These are phyloP conservation scores for Hydrotaea diabolus DNA, from an alignment of 2,888 invertebrate species.

Conservation along the genomic window DNA sequence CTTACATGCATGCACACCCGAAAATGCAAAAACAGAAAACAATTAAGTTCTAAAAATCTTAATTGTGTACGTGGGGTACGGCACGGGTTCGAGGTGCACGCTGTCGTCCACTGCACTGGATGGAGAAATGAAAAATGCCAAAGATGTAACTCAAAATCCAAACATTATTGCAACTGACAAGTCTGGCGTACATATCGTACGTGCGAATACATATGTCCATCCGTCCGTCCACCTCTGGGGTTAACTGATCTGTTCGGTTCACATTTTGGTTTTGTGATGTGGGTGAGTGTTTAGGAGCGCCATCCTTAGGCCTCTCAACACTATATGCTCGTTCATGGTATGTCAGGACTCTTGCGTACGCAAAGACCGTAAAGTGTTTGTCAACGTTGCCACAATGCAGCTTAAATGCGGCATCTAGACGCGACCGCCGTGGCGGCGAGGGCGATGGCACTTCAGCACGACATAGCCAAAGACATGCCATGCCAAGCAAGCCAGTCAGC, in stretches of 20 bases:
- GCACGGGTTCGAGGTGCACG: constrained; percentile 41
- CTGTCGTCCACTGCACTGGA: constrained; percentile 42
- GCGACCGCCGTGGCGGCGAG: constrained; percentile 50
- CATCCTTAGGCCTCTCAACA: constrained; percentile 45
- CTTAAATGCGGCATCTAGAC: constrained; percentile 61
- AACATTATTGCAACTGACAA: constrained; percentile 66
- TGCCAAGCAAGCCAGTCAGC: no score
- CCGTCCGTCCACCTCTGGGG: constrained; percentile 15
- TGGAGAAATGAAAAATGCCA: constrained; percentile 43
- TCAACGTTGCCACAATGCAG: constrained; percentile 68
- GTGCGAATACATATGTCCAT: constrained; percentile 32
- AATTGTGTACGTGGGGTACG: constrained; percentile 53
- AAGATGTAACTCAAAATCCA: constrained; percentile 59
- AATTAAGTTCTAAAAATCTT: constrained; percentile 64
- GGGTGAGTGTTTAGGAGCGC: constrained; percentile 47
- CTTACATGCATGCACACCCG: background rate
- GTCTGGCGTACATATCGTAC: background rate
- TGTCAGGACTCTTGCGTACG: constrained; percentile 53
- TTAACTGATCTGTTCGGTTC: background rate
- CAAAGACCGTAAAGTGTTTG: constrained; percentile 73
- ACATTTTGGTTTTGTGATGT: background rate
- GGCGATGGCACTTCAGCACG: background rate
- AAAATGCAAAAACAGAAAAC: constrained; percentile 39
- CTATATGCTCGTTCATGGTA: constrained; percentile 33
- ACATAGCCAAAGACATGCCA: constrained; percentile 24